These are phyloP conservation scores for Anisognathus igniventris DNA, from an alignment of 2,797 vertebrate genomes.

Conservation along the genomic window DNA sequence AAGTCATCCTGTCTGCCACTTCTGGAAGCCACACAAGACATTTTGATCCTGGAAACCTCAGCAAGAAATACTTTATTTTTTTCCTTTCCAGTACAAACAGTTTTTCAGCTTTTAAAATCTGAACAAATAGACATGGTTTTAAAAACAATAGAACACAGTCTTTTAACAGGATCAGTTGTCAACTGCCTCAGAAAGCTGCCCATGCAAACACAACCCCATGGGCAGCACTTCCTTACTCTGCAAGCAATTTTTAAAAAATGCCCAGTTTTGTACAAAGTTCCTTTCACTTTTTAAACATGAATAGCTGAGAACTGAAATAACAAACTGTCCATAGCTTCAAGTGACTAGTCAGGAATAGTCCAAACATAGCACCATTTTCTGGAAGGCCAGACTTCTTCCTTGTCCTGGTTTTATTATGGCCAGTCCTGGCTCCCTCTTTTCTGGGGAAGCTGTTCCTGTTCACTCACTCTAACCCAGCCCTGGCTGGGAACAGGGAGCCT, in stretches of 20 bases:
- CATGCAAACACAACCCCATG: rapidly evolving
- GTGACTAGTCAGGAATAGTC: constrained; percentile 26
- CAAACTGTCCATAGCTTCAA: constrained; percentile 29
- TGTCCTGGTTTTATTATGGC: not conserved
- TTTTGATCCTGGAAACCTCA: not conserved
- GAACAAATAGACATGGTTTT: constrained; percentile 37
- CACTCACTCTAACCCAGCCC: not conserved
- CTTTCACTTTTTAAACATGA: not conserved
- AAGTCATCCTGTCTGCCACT: not conserved
- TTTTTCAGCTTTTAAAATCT: constrained; percentile 29
- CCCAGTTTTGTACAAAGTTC: constrained; percentile 11
- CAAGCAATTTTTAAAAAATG: not conserved
- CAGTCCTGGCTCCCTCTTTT: not conserved
- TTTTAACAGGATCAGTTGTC: not conserved
- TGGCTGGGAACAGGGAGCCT: not conserved
- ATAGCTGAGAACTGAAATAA: constrained; percentile 38
- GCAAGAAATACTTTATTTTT: constrained; percentile 35
- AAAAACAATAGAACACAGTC: not conserved
- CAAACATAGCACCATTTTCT: constrained; percentile 32
- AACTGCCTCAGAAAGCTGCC: not conserved
- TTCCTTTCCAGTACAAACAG: constrained; percentile 37
- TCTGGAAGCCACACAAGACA: not conserved
- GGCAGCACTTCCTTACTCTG: not conserved
- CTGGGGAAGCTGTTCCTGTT: not conserved
- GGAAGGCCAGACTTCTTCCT: constrained; percentile 11